Percentiles rank a stretch among this genome's conserved stretches.
Evolutionary conservation across 1,140 invertebrate species (phyloP).

Genomic region (Drosophila guanche): DNA sequence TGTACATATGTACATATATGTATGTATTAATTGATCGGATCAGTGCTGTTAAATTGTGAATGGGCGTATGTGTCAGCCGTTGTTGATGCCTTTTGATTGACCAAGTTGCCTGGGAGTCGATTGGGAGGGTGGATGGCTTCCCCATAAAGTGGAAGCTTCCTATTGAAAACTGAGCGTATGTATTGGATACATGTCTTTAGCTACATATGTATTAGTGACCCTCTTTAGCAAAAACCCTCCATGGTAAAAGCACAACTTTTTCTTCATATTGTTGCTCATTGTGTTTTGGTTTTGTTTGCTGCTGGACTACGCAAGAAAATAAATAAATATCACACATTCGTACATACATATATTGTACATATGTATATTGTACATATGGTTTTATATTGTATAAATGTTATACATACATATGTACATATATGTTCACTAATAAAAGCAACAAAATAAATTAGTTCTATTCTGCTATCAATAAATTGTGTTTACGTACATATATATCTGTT

Average conservation of each 20-base stretch:
- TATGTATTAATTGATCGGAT: slow-evolving; percentile 66
- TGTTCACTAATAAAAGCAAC: slow-evolving; percentile 28
- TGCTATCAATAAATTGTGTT: slow-evolving; percentile 47
- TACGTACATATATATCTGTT: slow-evolving; percentile 15
- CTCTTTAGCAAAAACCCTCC: too few species aligned
- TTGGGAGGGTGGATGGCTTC: background rate
- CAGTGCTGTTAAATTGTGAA: slow-evolving; percentile 37
- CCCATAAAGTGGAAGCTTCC: slow-evolving; percentile 21
- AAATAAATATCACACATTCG: background rate
- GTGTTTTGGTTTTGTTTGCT: slow-evolving; percentile 6
- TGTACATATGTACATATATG: slow-evolving; percentile 10
- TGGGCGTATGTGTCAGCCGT: slow-evolving; percentile 4
- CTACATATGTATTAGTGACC: too few species aligned
- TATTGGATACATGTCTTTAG: background rate
- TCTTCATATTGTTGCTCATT: slow-evolving; percentile 6
- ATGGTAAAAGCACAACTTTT: slow-evolving; percentile 8
- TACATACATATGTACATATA: slow-evolving; percentile 25
- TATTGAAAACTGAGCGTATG: background rate
- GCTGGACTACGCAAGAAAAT: slow-evolving; percentile 18
- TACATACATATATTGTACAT: background rate
- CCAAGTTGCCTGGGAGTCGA: background rate
- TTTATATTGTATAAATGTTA: slow-evolving; percentile 4
- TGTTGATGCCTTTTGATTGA: slow-evolving; percentile 27
- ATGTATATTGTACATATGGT: slow-evolving; percentile 21
- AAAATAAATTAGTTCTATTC: slow-evolving; percentile 11